A percentile compares a stretch with the other conserved stretches of the same genome.
These are phyloP conservation scores for Drosophila merina DNA, from an alignment of 2,888 invertebrate species.

Conservation along the genomic window DNA sequence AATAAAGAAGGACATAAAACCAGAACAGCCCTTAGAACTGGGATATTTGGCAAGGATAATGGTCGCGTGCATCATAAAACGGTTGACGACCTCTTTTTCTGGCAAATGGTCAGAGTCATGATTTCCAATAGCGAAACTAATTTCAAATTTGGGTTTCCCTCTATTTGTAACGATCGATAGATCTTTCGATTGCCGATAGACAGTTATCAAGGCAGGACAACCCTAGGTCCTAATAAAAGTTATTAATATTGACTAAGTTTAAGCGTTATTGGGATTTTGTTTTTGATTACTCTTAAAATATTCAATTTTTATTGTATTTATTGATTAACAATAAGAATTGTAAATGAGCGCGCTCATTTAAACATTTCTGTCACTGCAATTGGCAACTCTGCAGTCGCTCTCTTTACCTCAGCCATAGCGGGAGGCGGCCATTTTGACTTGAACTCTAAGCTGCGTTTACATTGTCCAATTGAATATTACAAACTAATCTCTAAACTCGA, in stretches of 20 bases:
- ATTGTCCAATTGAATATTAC: conserved; percentile 1
- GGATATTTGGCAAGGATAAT: conserved; percentile 42
- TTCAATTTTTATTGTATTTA: too few relatives aligned
- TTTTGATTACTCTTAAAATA: not conserved
- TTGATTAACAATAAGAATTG: too few relatives aligned
- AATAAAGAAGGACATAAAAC: conserved; percentile 26
- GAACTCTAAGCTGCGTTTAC: conserved; percentile 1
- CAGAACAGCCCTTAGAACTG: conserved; percentile 37
- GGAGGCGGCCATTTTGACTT: not conserved
- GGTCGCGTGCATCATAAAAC: conserved; percentile 61
- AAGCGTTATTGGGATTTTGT: not conserved
- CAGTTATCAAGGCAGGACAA: not conserved
- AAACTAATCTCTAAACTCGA: not conserved
- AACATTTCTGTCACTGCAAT: too few relatives aligned
- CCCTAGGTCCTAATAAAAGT: not conserved
- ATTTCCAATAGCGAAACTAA: conserved; percentile 18
- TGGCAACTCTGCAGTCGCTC: too few relatives aligned
- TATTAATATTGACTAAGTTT: not conserved
- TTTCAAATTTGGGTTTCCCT: not conserved
- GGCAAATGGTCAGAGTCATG: conserved; percentile 8
- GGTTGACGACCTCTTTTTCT: conserved; percentile 67
- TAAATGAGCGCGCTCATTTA: too few relatives aligned
- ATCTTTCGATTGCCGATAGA: not conserved
- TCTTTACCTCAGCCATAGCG: not conserved
- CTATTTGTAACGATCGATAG: conserved; percentile 7